Evolutionary conservation across 2,888 invertebrate genomes (phyloP), one percentile per base, ranked within the genome.

Genomic region (Octonoba sinensis): DNA sequence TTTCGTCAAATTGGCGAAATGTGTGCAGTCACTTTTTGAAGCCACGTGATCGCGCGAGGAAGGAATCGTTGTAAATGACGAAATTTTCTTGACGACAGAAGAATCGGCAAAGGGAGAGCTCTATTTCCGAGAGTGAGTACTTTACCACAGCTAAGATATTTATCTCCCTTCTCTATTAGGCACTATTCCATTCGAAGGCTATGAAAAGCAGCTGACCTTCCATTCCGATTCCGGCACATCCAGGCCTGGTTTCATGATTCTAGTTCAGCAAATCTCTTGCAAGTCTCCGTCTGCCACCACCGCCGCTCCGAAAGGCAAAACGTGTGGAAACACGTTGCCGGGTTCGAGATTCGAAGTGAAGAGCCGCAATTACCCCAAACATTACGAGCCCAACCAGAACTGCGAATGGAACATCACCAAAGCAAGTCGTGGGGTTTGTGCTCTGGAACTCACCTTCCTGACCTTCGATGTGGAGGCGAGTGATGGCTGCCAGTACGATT

Each of bases 381-480:
- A 83, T 47, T 86, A 86, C 59, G 82, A 83, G 13, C 57, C 81
- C n/a, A 83, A 85, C 60, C 54, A 86, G 56, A 69, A 83, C 24
- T 86, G 86, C 77, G 56, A 56, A 22, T 86, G 86, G 57, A 81
- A 76, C 0, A 82, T 86, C 11, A 54, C 69, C 20, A 76, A 81
- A 46, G 73, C 84, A 0, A 77, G 83, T 22, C 59, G 81, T 1
- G 72, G 83, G 15, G 82, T 86, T 46, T 86, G 86, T 51, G 74
- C 82, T 36, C 51, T 86, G 54, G 85, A 86, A 49, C 56, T 86
- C 13, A 82, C 73, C 24, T 85, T 86, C 69, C 65, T 85, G 18
- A 71, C 82, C n/a, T 86, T 86, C 59, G 86, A 86, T 59, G 74
- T 86, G 24, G 86, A 86, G 72, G 84, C 84, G n/a, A 84, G 84